phyloP scores from a whole-genome alignment of 2,888 invertebrate genomes.

The Elysia crispata region DNA sequence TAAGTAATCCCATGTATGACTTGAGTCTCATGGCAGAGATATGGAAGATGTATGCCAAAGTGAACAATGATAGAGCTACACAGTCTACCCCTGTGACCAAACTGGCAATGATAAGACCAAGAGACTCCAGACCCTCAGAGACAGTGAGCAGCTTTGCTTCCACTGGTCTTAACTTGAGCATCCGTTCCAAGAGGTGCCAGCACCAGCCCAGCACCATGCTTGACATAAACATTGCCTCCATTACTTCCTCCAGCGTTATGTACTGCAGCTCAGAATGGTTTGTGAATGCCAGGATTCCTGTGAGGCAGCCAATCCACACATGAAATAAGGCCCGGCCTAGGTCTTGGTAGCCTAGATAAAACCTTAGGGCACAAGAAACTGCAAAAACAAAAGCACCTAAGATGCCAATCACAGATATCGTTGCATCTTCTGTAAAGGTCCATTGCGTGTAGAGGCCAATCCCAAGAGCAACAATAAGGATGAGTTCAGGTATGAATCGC shows the following conservation, averaged over 20 bases:
- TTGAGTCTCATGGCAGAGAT: constrained; percentile 73
- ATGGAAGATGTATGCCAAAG: constrained; percentile 67
- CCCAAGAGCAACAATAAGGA: constrained; percentile 70
- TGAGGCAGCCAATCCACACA: constrained; percentile 73
- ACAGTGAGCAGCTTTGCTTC: constrained; percentile 59
- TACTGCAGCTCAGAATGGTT: constrained; percentile 63
- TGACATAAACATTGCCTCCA: constrained; percentile 72
- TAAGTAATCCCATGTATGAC: constrained; percentile 67
- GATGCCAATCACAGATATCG: constrained; percentile 67
- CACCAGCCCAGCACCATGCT: constrained; percentile 65
- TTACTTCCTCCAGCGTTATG: constrained; percentile 67
- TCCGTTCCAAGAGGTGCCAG: constrained; percentile 66
- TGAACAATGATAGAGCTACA: constrained; percentile 62
- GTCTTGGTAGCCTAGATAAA: constrained; percentile 68
- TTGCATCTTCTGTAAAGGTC: constrained; percentile 62
- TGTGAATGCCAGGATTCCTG: constrained; percentile 72
- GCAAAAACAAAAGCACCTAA: constrained; percentile 71
- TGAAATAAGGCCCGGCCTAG: constrained; percentile 68
- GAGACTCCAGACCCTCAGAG: constrained; percentile 68
- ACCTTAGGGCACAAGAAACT: constrained; percentile 69
- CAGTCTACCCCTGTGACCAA: constrained; percentile 65
- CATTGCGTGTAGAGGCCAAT: constrained; percentile 74
- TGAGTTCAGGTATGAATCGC: constrained; percentile 66
- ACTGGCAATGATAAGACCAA: constrained; percentile 71
- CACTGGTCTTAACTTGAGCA: constrained; percentile 58